phyloP scores from a whole-genome alignment of 2,113 vertebrate species.

The Ctenodactylus gundi region DNA sequence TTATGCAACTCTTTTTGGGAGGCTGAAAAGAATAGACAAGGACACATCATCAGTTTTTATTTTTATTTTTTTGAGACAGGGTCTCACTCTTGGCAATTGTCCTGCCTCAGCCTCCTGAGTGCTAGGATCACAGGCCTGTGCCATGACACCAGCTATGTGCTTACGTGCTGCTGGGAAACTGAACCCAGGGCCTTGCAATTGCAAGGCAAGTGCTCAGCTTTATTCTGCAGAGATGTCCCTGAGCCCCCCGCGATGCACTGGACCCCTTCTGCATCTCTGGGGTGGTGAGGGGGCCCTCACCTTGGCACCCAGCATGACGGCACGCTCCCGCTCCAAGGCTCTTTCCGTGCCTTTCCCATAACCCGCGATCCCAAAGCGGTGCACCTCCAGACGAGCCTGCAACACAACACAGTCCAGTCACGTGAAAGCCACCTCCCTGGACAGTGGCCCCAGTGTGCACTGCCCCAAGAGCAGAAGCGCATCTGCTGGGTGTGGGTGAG shows the following conservation, averaged over 20 bases:
- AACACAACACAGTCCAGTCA: background rate
- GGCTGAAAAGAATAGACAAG: conserved; percentile 84
- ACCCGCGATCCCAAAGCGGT: conserved; percentile 95
- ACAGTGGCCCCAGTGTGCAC: too few species aligned
- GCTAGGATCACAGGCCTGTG: too few species aligned
- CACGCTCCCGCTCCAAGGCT: conserved; percentile 91
- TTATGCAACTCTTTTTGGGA: conserved; percentile 90
- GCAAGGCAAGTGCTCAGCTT: too few species aligned
- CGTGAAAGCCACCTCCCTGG: background rate
- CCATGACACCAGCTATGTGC: too few species aligned
- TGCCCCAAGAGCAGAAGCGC: too few species aligned
- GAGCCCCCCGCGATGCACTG: too few species aligned
- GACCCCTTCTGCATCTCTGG: rapidly evolving
- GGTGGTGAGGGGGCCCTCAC: conserved; percentile 76
- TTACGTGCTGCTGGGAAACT: too few species aligned
- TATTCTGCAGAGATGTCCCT: background rate
- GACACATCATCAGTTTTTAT: background rate
- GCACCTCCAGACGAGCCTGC: conserved; percentile 96
- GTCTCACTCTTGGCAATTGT: too few species aligned
- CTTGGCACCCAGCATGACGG: conserved; percentile 95
- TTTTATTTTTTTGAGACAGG: too few species aligned
- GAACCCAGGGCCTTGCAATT: too few species aligned
- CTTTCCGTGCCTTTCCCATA: conserved; percentile 94
- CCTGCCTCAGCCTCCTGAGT: too few species aligned
- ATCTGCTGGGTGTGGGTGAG: too few species aligned